These are phyloP conservation scores for Colistium nudipinnis DNA, from an alignment of 2,113 vertebrate species.

Conservation along the genomic window DNA sequence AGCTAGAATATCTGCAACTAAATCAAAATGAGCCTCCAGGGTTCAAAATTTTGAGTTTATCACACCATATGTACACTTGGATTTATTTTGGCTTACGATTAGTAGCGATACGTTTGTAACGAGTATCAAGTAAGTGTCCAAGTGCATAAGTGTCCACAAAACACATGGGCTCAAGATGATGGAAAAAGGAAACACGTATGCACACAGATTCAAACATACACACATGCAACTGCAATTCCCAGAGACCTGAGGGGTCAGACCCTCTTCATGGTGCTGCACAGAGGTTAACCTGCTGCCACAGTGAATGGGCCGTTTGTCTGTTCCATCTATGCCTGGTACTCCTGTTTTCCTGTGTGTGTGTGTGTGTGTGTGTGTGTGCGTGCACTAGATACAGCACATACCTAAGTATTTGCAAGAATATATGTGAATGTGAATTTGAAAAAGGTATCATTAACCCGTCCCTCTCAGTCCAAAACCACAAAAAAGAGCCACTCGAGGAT, in stretches of 20 bases:
- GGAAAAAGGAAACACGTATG: background rate
- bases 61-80: slow-evolving; percentile 13
- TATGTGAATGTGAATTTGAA: slow-evolving; percentile 27
- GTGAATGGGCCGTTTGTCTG: slow-evolving; percentile 55
- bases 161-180: slow-evolving; percentile 30
- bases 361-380: slow-evolving; percentile 2
- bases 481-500: slow-evolving; percentile 16
- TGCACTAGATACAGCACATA: slow-evolving; percentile 6
- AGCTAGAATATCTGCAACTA: slow-evolving; percentile 31
- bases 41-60: slow-evolving; percentile 10
- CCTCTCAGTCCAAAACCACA: background rate
- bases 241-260: slow-evolving; percentile 6
- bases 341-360: slow-evolving; percentile 7
- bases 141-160: background rate
- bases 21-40: slow-evolving; percentile 15
- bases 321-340: slow-evolving; percentile 28
- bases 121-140: slow-evolving; percentile 1
- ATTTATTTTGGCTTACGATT: slow-evolving; percentile 6
- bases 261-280: slow-evolving; percentile 24
- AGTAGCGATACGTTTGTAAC: background rate
- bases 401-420: slow-evolving; percentile 7
- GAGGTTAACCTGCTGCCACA: slow-evolving; percentile 22
- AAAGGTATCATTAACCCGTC: background rate
- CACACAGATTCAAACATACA: background rate
- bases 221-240: background rate